A percentile compares a stretch with the other conserved stretches of the same genome.
phyloP scores from a whole-genome alignment of 2,113 vertebrate species.

The Mirounga angustirostris region DNA sequence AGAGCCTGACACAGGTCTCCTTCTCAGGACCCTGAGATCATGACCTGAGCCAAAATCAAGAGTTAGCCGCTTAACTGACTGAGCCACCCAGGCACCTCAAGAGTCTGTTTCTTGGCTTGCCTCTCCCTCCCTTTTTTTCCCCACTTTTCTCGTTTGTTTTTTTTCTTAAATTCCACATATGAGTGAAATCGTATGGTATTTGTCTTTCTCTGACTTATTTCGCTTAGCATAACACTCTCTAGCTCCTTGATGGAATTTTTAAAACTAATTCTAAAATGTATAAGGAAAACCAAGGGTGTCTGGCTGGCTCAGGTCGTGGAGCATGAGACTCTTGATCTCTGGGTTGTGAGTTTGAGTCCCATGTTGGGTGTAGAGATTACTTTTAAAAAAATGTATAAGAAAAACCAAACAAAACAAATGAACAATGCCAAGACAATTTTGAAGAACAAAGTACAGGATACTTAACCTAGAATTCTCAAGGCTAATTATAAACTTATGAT shows the following conservation, averaged over 20 bases:
- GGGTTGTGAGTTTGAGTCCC: background rate
- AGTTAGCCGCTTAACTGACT: background rate
- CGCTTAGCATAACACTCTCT: background rate
- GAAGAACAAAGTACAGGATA: background rate
- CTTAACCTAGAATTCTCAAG: background rate
- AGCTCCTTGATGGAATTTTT: background rate
- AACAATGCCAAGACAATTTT: background rate
- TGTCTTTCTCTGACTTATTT: background rate
- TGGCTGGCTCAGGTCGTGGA: background rate
- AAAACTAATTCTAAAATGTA: background rate
- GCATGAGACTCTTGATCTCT: background rate
- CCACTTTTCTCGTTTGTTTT: background rate
- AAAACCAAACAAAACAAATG: background rate
- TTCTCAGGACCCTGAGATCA: background rate
- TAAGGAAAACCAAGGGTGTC: background rate
- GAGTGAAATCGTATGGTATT: background rate
- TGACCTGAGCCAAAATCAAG: background rate
- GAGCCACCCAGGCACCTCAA: background rate
- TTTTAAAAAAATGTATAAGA: background rate
- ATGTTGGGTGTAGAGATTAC: background rate
- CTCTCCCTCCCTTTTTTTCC: background rate
- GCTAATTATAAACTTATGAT: background rate
- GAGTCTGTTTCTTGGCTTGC: background rate
- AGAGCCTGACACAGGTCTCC: background rate
- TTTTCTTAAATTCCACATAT: background rate